Evolutionary conservation across 1,140 invertebrate genomes (phyloP).

Genomic region (Pseudomyrmex cubaensis): DNA sequence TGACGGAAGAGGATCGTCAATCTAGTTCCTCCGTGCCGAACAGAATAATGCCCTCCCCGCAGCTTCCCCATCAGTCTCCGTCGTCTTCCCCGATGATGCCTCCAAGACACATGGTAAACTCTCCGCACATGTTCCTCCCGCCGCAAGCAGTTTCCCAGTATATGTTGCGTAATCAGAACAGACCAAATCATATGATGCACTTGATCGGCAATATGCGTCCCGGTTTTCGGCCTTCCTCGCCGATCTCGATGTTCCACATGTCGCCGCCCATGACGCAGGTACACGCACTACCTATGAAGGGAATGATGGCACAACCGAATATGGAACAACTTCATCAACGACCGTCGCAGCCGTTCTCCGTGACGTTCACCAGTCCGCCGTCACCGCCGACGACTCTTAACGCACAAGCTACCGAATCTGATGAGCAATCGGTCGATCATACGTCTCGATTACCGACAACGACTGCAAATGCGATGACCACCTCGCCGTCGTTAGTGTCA

Average conservation of each 20-base stretch:
- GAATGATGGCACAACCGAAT: constrained; percentile 32
- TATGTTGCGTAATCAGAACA: constrained; percentile 55
- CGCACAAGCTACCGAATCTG: constrained; percentile 7
- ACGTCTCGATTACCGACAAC: constrained; percentile 26
- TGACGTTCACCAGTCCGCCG: constrained; percentile 47
- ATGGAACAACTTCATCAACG: constrained; percentile 40
- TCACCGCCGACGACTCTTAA: constrained; percentile 31
- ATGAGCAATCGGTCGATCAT: constrained; percentile 40
- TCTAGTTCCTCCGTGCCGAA: constrained; percentile 24
- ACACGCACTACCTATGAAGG: background rate
- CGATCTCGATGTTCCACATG: constrained; percentile 64
- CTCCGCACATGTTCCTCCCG: constrained; percentile 38
- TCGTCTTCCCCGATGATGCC: constrained; percentile 23
- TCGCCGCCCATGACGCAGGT: constrained; percentile 21
- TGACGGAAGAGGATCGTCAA: background rate
- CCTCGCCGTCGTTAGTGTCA: constrained; percentile 25
- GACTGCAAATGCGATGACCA: background rate
- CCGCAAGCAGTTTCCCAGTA: constrained; percentile 58
- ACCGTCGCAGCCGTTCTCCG: constrained; percentile 35
- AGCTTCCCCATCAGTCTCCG: constrained; percentile 17
- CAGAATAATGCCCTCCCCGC: constrained; percentile 34
- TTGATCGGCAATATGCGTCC: constrained; percentile 64
- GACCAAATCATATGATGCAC: constrained; percentile 60
- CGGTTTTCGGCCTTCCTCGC: constrained; percentile 51
- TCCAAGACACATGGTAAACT: background rate